A percentile compares a stretch with the other conserved stretches of the same genome.
These are phyloP conservation scores for Metallyticus violacea DNA, from an alignment of 2,888 invertebrate genomes.

Conservation along the genomic window DNA sequence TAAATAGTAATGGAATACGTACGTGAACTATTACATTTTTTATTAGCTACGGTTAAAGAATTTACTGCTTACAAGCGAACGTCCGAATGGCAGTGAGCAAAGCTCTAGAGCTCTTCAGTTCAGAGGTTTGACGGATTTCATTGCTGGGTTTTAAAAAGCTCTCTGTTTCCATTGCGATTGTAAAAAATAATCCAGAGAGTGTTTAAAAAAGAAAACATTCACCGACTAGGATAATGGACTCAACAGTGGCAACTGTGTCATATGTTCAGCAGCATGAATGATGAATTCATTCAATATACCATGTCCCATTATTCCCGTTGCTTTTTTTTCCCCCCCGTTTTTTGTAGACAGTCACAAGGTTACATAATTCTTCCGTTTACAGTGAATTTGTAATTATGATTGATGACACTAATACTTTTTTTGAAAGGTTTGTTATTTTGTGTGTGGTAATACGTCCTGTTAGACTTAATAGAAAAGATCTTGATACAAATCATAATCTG, in stretches of 20 bases:
- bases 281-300: not conserved
- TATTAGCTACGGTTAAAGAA: not conserved
- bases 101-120: not conserved
- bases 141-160: not conserved
- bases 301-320: not conserved
- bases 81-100: conserved; percentile 3
- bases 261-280: not conserved
- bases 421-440: conserved; percentile 1
- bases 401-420: conserved; percentile 1
- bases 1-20: conserved; percentile 46
- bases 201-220: not conserved
- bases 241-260: not conserved
- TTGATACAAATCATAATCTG: not conserved
- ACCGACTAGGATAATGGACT: not conserved
- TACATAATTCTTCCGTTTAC: conserved; percentile 15
- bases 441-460: conserved; percentile 1
- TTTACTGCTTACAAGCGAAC: conserved; percentile 11
- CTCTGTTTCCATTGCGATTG: not conserved
- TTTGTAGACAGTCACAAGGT: not conserved
- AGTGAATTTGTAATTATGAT: conserved; percentile 9
- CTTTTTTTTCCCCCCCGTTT: not conserved
- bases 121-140: not conserved
- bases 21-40: conserved; percentile 14
- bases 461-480: not conserved
- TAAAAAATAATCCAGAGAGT: not conserved